Conservation (phyloP, 2,888 invertebrate genomes). For the Hirtodrosophila trivittata region DNA sequence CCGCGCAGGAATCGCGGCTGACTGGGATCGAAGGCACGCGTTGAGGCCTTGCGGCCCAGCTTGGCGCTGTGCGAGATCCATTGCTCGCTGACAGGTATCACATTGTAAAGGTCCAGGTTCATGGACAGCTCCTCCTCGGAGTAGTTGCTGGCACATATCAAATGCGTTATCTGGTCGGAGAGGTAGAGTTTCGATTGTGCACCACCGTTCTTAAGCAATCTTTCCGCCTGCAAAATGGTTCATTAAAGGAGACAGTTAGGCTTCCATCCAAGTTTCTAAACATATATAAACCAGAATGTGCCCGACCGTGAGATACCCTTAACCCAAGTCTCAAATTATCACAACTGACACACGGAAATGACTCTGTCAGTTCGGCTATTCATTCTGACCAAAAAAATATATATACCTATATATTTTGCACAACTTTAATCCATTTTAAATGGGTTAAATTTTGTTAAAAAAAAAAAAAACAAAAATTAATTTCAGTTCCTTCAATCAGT, state of each 20-base stretch:
- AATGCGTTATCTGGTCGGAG: slow-evolving; percentile 95
- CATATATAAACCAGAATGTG: too few relatives aligned
- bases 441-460: too few relatives aligned
- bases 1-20: slow-evolving; percentile 89
- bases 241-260: background rate
- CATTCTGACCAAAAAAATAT: too few relatives aligned
- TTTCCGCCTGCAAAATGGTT: slow-evolving; percentile 87
- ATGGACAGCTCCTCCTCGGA: slow-evolving; percentile 94
- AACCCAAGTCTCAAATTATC: too few relatives aligned
- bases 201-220: slow-evolving; percentile 92
- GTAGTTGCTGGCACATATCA: slow-evolving; percentile 93
- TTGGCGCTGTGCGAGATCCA: slow-evolving; percentile 91
- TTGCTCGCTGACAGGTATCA: slow-evolving; percentile 93
- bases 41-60: slow-evolving; percentile 87
- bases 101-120: slow-evolving; percentile 96
- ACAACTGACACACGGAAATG: too few relatives aligned
- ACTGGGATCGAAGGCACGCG: slow-evolving; percentile 90
- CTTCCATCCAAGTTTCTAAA: too few relatives aligned
- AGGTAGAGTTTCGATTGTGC: slow-evolving; percentile 94
- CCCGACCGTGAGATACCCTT: too few relatives aligned
- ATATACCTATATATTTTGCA: too few relatives aligned
- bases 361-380: too few relatives aligned
- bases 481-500: too few relatives aligned
- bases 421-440: too few relatives aligned
- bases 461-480: too few relatives aligned